Evolutionary conservation across 2,888 invertebrate species (phyloP), one percentile per base, ranked within the genome.

Genomic region (Trissonchulus sp.): DNA sequence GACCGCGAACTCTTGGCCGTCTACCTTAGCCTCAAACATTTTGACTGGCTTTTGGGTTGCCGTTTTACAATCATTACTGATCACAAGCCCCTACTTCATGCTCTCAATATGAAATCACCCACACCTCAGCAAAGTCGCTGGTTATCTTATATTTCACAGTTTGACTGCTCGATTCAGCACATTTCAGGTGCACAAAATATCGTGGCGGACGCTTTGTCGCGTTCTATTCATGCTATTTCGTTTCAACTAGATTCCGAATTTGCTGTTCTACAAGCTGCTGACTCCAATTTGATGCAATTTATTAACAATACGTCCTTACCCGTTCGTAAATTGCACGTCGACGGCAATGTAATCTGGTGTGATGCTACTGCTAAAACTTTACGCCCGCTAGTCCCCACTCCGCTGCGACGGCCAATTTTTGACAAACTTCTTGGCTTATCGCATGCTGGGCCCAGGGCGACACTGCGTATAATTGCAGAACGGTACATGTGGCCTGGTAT

Each of bases 401-500:
- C 15, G 15, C 28, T 65, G 65, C 65, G 65, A 30, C 65, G 65
- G 8, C 15, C 28, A 30, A n/a, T 65, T 8, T 65, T 65, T 34
- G n/a, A 65, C 65, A 34, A 30, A 31, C 15, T 30, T n/a, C 65
- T 31, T 34, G 34, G 34, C 31, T 34, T 65, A 8, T 65, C 65
- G 31, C 65, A 65, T 65, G 31, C 65, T n/a, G n/a, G 65, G 34
- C 3, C 8, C 34, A 30, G 65, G 8, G 65, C 65, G 3, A 65
- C 65, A 15, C 65, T 65, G 8, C 18, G 8, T 65, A 30, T 31
- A 15, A 65, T 65, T 8, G 15, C 65, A 3, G 3, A 30, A 34
- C 28, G n/a, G 28, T 65, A 65, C 65, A 65, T 65, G 31, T 65
- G n/a, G 8, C 65, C 65, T 34, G 34, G n/a, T 30, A 65, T 65